These are phyloP conservation scores for Caenorhabditis brenneri DNA, from an alignment of 1,140 invertebrate genomes.

Conservation along the genomic window DNA sequence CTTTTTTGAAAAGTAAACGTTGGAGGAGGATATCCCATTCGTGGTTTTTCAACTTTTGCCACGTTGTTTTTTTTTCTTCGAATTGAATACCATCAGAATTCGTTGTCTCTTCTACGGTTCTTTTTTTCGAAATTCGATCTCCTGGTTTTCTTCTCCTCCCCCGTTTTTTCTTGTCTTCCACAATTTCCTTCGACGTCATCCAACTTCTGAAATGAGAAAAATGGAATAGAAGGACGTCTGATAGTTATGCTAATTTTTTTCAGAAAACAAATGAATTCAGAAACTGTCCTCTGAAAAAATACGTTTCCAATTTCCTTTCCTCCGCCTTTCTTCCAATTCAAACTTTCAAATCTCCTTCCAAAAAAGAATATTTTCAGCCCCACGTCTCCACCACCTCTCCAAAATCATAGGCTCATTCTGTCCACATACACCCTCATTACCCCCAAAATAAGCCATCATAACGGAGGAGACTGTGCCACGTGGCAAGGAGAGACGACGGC, in stretches of 20 bases:
- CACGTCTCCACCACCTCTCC: background rate
- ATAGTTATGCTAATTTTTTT: background rate
- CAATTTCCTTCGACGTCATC: slow-evolving; percentile 20
- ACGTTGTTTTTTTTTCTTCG: background rate
- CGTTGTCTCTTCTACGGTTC: background rate
- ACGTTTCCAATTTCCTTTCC: background rate
- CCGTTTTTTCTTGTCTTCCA: background rate
- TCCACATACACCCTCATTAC: background rate
- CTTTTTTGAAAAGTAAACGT: background rate
- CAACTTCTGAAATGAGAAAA: no score
- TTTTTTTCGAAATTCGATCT: background rate
- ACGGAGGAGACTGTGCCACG: slow-evolving; percentile 22
- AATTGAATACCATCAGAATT: background rate
- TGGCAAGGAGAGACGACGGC: slow-evolving; percentile 44
- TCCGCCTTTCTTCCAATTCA: background rate
- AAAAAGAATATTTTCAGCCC: background rate
- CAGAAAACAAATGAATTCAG: no score
- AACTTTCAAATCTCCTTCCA: background rate
- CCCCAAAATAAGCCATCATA: background rate
- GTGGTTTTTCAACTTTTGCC: background rate
- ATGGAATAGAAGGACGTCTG: background rate
- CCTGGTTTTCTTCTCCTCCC: background rate
- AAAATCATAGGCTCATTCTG: background rate
- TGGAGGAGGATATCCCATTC: no score
- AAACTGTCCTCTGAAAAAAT: no score